Evolutionary conservation across 2,113 vertebrate species (phyloP).

Genomic region (Periophthalmus modestus): DNA sequence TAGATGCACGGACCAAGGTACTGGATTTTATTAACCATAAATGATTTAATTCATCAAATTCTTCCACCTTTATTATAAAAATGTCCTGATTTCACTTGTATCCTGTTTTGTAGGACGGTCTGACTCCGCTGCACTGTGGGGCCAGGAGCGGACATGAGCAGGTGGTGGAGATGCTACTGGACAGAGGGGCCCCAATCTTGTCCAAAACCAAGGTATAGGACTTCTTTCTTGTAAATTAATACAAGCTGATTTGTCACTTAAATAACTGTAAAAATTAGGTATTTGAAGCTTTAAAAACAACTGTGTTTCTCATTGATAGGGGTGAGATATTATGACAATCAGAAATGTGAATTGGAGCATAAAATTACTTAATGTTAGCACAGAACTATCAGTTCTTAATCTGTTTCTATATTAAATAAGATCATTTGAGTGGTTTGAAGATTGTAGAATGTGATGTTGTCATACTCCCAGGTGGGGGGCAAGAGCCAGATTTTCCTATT

Average conservation of each 20-base stretch:
- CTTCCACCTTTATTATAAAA: background rate
- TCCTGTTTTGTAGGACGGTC: slow-evolving; percentile 81
- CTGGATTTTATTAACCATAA: background rate
- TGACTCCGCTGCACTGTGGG: slow-evolving; percentile 96
- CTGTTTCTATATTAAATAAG: too few species aligned
- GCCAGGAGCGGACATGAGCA: slow-evolving; percentile 96
- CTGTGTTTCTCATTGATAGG: too few species aligned
- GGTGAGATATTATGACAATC: too few species aligned
- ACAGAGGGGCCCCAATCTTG: slow-evolving; percentile 93
- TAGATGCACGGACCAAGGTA: slow-evolving; percentile 97
- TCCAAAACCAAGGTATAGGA: slow-evolving; percentile 94
- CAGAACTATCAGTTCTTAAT: too few species aligned
- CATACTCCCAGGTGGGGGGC: too few species aligned
- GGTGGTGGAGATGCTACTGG: slow-evolving; percentile 95
- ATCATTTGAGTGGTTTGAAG: too few species aligned
- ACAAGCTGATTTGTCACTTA: background rate
- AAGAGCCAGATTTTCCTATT: too few species aligned
- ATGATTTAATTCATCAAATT: background rate
- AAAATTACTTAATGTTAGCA: too few species aligned
- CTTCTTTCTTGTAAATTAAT: background rate
- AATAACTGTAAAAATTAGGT: background rate
- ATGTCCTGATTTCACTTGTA: too few species aligned
- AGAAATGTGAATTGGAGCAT: too few species aligned
- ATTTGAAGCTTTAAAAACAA: too few species aligned
- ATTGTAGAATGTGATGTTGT: too few species aligned